phyloP scores from a whole-genome alignment of 2,113 vertebrate species.

The Mirounga angustirostris region DNA sequence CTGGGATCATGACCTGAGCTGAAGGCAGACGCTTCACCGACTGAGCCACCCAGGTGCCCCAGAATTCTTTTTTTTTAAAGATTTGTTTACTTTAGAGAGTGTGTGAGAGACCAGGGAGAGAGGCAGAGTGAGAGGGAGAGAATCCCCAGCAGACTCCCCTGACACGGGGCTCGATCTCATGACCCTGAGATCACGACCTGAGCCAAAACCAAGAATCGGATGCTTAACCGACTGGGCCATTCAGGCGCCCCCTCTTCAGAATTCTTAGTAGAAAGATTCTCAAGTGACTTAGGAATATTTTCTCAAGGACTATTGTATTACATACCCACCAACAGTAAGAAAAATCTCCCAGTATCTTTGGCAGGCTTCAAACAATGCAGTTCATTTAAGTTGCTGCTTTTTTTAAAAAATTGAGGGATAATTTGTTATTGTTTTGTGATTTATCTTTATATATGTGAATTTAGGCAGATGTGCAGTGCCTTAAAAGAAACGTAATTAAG shows the following conservation, averaged over 20 bases:
- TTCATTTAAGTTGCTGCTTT: background rate
- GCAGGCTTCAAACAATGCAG: background rate
- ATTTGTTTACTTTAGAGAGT: too few relatives aligned
- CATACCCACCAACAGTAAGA: background rate
- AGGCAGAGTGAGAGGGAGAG: too few relatives aligned
- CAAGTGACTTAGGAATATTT: background rate
- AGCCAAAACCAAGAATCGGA: background rate
- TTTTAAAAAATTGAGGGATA: background rate
- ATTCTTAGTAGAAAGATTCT: background rate
- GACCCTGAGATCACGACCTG: background rate
- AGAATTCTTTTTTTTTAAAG: too few relatives aligned
- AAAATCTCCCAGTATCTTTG: background rate
- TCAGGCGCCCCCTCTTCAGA: background rate
- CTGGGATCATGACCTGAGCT: too few relatives aligned
- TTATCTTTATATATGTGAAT: constrained; percentile 17
- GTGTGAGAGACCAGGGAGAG: too few relatives aligned
- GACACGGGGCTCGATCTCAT: too few relatives aligned
- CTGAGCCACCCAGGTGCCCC: background rate
- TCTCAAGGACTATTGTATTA: background rate
- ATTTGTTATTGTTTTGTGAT: constrained; percentile 14
- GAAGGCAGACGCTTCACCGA: too few relatives aligned
- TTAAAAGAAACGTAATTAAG: constrained; percentile 32
- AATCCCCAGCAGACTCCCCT: too few relatives aligned
- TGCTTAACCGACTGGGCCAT: background rate
- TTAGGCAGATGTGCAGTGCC: background rate